A percentile compares a stretch with the other conserved stretches of the same genome.
Evolutionary conservation across 1,140 invertebrate genomes (phyloP).

Genomic region (Diuraphis noxia): DNA sequence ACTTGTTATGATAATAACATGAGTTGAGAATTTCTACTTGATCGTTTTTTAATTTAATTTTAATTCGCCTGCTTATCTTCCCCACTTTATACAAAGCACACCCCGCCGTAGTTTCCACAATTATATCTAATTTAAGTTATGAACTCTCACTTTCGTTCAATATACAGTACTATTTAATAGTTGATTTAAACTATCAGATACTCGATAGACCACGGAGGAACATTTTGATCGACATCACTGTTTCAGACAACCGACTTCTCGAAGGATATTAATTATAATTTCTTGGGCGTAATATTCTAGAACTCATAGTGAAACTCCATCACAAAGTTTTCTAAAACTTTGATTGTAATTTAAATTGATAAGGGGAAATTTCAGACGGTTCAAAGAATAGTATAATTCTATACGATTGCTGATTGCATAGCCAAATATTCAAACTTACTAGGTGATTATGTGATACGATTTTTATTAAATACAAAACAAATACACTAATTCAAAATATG

Average conservation of each 20-base stretch:
- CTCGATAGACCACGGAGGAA: background rate
- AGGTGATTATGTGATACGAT: background rate
- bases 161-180: background rate
- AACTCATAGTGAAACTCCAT: background rate
- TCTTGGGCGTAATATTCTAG: constrained; percentile 13
- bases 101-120: background rate
- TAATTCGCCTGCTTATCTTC: background rate
- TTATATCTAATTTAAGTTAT: background rate
- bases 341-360: constrained; percentile 46
- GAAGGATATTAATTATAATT: constrained; percentile 45
- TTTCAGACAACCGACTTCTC: constrained; percentile 13
- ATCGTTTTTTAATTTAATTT: background rate
- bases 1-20: background rate
- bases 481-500: background rate
- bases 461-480: background rate
- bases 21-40: background rate
- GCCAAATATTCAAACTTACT: background rate
- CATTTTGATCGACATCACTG: constrained; percentile 40
- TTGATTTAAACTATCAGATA: background rate
- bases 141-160: background rate
- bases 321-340: constrained; percentile 47
- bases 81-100: background rate
- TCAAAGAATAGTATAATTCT: background rate
- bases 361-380: background rate
- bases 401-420: background rate